These are phyloP conservation scores for Noturus placidus DNA, from an alignment of 2,113 vertebrate species.

Conservation along the genomic window DNA sequence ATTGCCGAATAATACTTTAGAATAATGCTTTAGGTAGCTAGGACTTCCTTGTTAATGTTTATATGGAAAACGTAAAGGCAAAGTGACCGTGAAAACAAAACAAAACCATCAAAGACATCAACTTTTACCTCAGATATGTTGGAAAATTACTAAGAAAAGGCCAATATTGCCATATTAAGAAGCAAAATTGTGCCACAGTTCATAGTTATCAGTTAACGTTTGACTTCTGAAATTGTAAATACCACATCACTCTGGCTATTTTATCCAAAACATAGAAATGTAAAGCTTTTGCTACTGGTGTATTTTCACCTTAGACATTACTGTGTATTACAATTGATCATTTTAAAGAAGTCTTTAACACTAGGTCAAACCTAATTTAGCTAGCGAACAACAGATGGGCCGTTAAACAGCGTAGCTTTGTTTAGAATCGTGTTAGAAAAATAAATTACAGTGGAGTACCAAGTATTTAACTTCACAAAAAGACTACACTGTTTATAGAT, in stretches of 20 bases:
- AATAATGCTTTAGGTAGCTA: not conserved
- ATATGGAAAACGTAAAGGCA: not conserved
- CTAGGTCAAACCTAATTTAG: not conserved
- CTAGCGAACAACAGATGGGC: not conserved
- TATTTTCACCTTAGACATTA: not conserved
- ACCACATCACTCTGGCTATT: not conserved
- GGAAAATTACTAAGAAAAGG: not conserved
- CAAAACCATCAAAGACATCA: not conserved
- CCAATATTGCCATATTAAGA: not conserved
- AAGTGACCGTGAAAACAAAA: not conserved
- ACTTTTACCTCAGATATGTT: not conserved
- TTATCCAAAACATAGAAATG: not conserved
- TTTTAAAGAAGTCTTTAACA: not conserved
- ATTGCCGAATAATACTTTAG: not conserved
- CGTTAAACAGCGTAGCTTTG: not conserved
- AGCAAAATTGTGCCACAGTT: not conserved
- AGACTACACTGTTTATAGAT: not conserved
- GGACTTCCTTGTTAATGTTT: not conserved
- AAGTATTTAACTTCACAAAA: not conserved
- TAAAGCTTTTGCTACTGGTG: not conserved
- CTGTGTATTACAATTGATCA: not conserved
- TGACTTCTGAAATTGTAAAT: not conserved
- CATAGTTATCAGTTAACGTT: not conserved
- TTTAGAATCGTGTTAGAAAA: no score
- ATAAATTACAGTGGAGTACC: not conserved